phyloP scores from a whole-genome alignment of 2,888 invertebrate species.

The Iphiclides podalirius region DNA sequence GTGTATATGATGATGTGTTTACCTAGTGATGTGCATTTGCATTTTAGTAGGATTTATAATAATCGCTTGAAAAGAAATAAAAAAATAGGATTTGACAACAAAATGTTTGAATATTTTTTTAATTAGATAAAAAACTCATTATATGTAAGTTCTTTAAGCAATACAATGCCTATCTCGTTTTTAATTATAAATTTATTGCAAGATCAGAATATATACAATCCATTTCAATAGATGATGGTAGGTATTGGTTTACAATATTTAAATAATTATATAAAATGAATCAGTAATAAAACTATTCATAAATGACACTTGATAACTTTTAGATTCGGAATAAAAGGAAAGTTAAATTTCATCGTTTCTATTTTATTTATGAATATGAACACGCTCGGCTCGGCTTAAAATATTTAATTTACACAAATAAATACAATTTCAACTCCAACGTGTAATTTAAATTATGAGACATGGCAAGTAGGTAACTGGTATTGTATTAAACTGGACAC shows the following conservation, averaged over 20 bases:
- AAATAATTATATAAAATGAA: neutral
- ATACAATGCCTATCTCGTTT: neutral
- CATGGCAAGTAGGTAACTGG: neutral
- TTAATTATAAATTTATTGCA: neutral
- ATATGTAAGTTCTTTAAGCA: neutral
- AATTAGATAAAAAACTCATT: neutral
- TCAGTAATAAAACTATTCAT: neutral
- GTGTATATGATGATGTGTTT: neutral
- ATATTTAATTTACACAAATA: neutral
- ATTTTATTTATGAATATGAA: neutral
- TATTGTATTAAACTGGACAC: neutral
- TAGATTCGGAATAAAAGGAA: no score
- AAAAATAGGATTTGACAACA: neutral
- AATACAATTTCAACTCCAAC: no score
- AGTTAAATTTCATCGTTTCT: neutral
- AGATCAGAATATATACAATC: no score
- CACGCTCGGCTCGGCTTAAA: neutral
- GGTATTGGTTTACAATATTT: neutral
- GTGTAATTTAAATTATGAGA: neutral
- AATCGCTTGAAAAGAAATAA: neutral
- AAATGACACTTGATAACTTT: no score
- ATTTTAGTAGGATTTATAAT: conserved; percentile 8
- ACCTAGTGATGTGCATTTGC: conserved; percentile 11
- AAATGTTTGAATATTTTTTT: neutral
- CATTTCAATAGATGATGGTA: no score